A percentile compares a stretch with the other conserved stretches of the same genome.
These are phyloP conservation scores for Paramisgurnus dabryanus DNA, from an alignment of 2,113 vertebrate species.

Conservation along the genomic window DNA sequence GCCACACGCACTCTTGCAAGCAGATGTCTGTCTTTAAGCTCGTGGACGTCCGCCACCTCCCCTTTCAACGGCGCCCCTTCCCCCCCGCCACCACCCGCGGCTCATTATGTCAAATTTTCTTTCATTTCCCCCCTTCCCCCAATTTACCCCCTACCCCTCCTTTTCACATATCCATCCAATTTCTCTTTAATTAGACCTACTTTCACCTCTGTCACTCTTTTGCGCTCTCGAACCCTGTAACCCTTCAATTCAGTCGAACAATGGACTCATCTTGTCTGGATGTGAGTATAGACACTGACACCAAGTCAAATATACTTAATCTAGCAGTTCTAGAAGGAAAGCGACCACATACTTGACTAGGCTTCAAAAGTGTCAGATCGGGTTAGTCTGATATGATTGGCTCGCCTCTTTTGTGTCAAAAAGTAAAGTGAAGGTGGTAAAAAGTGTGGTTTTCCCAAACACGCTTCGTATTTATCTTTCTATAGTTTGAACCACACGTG, in stretches of 20 bases:
- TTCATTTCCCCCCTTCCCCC: conserved; percentile 60
- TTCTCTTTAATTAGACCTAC: conserved; percentile 71
- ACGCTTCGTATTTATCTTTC: too few relatives aligned
- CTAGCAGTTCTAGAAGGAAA: background rate
- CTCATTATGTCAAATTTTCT: conserved; percentile 79
- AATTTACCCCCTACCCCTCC: conserved; percentile 31
- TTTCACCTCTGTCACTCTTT: conserved; percentile 50
- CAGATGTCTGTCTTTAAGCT: conserved; percentile 81
- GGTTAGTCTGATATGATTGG: background rate
- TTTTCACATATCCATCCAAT: conserved; percentile 65
- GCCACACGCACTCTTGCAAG: conserved; percentile 53
- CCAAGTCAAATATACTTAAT: conserved; percentile 32
- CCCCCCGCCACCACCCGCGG: conserved; percentile 59
- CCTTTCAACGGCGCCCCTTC: conserved; percentile 34
- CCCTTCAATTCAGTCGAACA: conserved; percentile 41
- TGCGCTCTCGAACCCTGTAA: conserved; percentile 38
- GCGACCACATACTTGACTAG: conserved; percentile 58
- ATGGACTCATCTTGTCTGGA: conserved; percentile 39
- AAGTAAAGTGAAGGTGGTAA: background rate
- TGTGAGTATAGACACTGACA: conserved; percentile 39
- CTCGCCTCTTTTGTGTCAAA: background rate
- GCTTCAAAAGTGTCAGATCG: background rate
- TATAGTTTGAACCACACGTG: too few relatives aligned
- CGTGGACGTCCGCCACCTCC: conserved; percentile 67
- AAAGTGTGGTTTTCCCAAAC: too few relatives aligned